phyloP scores from a whole-genome alignment of 2,888 invertebrate species.

The Tenodera sinensis region DNA sequence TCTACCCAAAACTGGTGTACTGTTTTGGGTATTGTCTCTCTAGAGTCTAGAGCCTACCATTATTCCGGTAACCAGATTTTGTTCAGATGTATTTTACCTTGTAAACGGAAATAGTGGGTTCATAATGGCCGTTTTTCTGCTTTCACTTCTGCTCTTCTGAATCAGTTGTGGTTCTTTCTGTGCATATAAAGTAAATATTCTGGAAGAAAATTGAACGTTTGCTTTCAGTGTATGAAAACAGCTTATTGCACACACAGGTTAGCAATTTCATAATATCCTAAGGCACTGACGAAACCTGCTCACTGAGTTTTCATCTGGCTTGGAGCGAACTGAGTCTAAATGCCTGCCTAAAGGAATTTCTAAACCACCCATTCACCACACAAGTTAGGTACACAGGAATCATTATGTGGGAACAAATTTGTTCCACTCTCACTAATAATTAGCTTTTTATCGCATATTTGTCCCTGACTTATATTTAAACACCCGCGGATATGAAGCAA shows the following conservation, averaged over 20 bases:
- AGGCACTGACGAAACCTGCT: not conserved
- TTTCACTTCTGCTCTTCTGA: no score
- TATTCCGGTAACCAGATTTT: no score
- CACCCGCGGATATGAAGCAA: not conserved
- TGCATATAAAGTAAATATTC: no score
- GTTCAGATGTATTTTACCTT: no score
- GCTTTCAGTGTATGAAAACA: not conserved
- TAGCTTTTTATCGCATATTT: not conserved
- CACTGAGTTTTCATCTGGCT: not conserved
- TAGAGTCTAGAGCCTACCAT: no score
- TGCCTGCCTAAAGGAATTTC: not conserved
- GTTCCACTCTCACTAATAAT: not conserved
- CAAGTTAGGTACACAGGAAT: not conserved
- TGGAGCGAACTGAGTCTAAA: not conserved
- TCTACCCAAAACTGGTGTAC: no score
- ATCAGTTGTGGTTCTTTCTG: no score
- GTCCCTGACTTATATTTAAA: not conserved
- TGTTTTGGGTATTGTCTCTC: no score
- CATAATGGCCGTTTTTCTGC: no score
- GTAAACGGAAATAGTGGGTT: no score
- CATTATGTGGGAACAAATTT: not conserved
- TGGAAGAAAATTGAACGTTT: not conserved
- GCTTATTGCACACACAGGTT: not conserved
- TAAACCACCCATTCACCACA: not conserved
- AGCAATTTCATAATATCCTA: not conserved